Base-by-base conservation (phyloP, 2,797 vertebrate genomes). In the Darevskia mixta region DNA sequence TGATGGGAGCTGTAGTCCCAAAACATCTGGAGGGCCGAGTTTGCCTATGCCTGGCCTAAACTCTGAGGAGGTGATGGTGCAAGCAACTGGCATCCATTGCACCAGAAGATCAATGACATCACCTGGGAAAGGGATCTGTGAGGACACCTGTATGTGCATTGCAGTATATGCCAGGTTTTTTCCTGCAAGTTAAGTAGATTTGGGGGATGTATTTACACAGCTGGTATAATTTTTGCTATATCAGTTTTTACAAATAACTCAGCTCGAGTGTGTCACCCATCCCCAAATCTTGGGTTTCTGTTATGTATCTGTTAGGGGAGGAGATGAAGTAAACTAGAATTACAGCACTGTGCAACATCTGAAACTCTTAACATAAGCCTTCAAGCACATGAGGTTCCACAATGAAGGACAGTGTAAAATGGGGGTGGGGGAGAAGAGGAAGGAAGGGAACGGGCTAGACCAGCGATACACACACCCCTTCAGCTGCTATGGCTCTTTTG, bases 351-450 rank as follows among this genome's bases (percentile, higher is more conserved):
- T 0, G 32, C 29, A 87, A 17, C 18, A 41, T 45, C 67, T 43
- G 18, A 81, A 86, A 64, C 35, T 25, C 43, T n/a, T 55, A 55
- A 58, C 2, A 49, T 8, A 73, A 20, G 9, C 2, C 15, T 58
- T n/a, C 49, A 72, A 43, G 38, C 73, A 32, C 8, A 71, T 6
- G 43, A 38, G 29, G 35, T 6, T 25, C 23, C 49, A 55, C 49
- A 15, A 55, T 55, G 49, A 55, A 55, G 49, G 49, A 55, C 49
- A 55, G 49, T 61, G 23, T 45, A 27, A 27, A 58, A 84, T 86
- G 23, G n/a, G 20, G 18, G 8, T 25, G n/a, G 5, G 43, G 15
- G 29, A 23, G 66, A 0, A 35, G 69, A 0, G 1, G 23, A 58
- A 73, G 75, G 35, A 81, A 41, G 72, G 84, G 20, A 0, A 2